A percentile compares a stretch with the other conserved stretches of the same genome.
These are phyloP conservation scores for Pollenia labialis DNA, from an alignment of 2,888 invertebrate species.

Conservation along the genomic window DNA sequence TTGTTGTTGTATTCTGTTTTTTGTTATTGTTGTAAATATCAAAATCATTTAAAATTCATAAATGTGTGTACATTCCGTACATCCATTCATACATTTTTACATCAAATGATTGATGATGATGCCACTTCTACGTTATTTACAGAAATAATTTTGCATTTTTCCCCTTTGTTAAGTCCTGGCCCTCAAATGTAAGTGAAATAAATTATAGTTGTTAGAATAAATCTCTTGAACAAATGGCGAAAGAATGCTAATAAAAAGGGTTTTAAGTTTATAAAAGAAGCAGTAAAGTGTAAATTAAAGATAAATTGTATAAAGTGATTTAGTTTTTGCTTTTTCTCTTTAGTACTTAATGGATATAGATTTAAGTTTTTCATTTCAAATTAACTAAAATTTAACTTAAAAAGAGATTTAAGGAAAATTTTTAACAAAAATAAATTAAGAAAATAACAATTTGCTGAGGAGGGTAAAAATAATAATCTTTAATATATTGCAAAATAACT, in stretches of 20 bases:
- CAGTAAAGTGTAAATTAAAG: slow-evolving; percentile 48
- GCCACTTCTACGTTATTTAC: slow-evolving; percentile 58
- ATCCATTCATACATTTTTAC: slow-evolving; percentile 11
- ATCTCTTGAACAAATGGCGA: slow-evolving; percentile 28
- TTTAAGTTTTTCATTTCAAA: not conserved
- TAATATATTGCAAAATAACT: no score
- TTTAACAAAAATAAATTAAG: not conserved
- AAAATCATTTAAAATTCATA: slow-evolving; percentile 69
- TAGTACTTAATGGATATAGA: not conserved
- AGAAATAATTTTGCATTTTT: slow-evolving; percentile 49
- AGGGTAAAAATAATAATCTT: no score
- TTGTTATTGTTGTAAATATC: slow-evolving; percentile 13
- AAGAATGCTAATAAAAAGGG: slow-evolving; percentile 36
- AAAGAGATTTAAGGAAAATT: no score
- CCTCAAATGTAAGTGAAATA: slow-evolving; percentile 28
- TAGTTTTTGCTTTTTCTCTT: not conserved
- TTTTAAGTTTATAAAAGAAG: slow-evolving; percentile 52
- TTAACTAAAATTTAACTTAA: not conserved
- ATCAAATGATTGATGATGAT: slow-evolving; percentile 67
- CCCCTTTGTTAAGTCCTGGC: not conserved
- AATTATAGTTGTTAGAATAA: slow-evolving; percentile 37
- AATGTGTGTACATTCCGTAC: slow-evolving; percentile 16
- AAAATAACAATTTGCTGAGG: no score
- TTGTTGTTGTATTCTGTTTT: slow-evolving; percentile 2
- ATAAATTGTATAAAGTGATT: slow-evolving; percentile 36